Evolutionary conservation across 1,140 invertebrate genomes (phyloP).

Genomic region (Drosophila ficusphila): DNA sequence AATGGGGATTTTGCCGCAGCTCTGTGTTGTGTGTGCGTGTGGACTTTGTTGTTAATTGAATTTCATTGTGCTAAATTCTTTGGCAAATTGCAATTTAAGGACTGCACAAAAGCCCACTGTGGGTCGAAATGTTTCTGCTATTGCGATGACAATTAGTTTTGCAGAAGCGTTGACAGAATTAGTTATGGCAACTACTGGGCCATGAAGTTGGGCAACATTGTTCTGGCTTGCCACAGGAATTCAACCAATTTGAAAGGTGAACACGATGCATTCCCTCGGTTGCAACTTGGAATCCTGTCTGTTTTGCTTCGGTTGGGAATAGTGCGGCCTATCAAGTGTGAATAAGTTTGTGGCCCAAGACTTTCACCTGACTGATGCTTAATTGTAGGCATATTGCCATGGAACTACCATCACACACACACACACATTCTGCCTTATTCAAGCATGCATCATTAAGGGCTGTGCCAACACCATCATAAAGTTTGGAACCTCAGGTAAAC

Average conservation of each 20-base stretch:
- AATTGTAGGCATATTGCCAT: constrained; percentile 38
- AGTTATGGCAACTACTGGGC: constrained; percentile 25
- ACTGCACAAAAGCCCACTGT: constrained; percentile 14
- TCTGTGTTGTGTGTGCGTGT: constrained; percentile 1
- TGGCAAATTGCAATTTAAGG: constrained; percentile 62
- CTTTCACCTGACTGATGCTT: constrained; percentile 34
- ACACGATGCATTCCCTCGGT: constrained; percentile 2
- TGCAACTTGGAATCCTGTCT: not conserved
- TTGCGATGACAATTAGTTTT: constrained; percentile 61
- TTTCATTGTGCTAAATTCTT: constrained; percentile 66
- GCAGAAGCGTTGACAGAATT: constrained; percentile 26
- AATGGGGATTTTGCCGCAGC: constrained; percentile 5
- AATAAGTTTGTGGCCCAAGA: constrained; percentile 22
- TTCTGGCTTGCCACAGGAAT: constrained; percentile 4
- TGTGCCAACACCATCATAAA: constrained; percentile 33
- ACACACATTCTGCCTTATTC: not conserved
- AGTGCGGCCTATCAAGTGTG: not conserved
- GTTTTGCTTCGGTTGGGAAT: not conserved
- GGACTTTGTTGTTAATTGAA: constrained; percentile 55
- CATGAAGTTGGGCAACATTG: constrained; percentile 12
- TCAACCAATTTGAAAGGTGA: constrained; percentile 1
- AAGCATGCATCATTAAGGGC: constrained; percentile 58
- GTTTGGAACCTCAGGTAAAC: constrained; percentile 29
- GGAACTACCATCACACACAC: not conserved
- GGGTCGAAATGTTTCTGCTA: constrained; percentile 55